A percentile compares a stretch with the other conserved stretches of the same genome.
These are phyloP conservation scores for Patagioenas fasciata DNA, from an alignment of 2,113 vertebrate species.

Conservation along the genomic window DNA sequence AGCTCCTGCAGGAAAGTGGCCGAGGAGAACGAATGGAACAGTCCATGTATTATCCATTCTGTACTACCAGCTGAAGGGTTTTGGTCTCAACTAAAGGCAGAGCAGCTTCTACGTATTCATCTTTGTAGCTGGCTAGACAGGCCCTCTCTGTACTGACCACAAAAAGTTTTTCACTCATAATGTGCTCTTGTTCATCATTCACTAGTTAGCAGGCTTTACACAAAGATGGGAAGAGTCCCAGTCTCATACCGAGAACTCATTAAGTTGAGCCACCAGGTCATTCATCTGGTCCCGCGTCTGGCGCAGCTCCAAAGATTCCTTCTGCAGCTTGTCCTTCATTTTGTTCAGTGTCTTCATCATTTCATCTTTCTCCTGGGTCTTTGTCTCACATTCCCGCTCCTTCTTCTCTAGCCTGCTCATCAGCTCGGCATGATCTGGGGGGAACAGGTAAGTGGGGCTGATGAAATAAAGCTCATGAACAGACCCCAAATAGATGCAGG, in stretches of 20 bases:
- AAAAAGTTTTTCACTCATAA: neutral
- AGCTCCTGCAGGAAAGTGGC: neutral
- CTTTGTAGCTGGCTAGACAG: neutral
- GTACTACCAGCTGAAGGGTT: neutral
- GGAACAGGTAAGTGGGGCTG: neutral
- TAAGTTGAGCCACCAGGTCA: conserved; percentile 87
- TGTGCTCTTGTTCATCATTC: neutral
- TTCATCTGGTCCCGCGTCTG: conserved; percentile 89
- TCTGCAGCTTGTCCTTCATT: conserved; percentile 98
- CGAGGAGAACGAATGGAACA: neutral
- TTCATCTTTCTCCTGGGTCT: conserved; percentile 95
- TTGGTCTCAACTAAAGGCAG: neutral
- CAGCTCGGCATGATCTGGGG: conserved; percentile 89
- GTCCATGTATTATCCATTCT: neutral
- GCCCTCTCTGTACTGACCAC: neutral
- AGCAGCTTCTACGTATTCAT: neutral
- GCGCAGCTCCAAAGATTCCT: conserved; percentile 91
- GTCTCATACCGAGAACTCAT: conserved; percentile 83
- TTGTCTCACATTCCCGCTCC: conserved; percentile 94
- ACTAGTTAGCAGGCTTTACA: conserved; percentile 6
- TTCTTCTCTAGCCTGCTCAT: conserved; percentile 89
- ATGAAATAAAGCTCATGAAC: conserved; percentile 4
- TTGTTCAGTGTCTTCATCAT: conserved; percentile 99
- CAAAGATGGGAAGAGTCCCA: neutral
- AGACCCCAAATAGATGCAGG: neutral